Conservation (phyloP, 1,140 invertebrate species). For the Tribolium madens region DNA sequence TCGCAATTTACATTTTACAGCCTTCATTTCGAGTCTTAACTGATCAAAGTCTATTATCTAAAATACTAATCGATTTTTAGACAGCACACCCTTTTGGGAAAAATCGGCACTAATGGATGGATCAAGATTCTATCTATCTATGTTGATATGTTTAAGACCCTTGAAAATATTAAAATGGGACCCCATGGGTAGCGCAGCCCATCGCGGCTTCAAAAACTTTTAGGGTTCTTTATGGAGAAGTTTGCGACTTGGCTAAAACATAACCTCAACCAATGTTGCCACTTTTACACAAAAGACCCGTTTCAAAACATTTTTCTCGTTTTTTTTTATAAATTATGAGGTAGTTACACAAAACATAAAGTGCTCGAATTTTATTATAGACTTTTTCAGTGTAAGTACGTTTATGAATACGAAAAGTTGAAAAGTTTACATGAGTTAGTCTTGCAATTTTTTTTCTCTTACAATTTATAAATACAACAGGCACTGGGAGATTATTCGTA, state of each 20-base stretch:
- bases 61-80: background rate
- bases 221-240: no score
- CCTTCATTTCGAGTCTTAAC: slow-evolving; percentile 8
- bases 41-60: background rate
- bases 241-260: no score
- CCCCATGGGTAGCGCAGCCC: background rate
- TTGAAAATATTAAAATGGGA: background rate
- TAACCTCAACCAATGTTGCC: no score
- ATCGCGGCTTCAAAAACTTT: background rate
- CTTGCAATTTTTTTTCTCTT: background rate
- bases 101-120: slow-evolving; percentile 30
- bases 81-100: background rate
- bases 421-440: background rate
- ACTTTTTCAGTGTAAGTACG: background rate
- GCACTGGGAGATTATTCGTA: background rate
- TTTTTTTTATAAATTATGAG: no score
- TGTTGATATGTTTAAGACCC: slow-evolving; percentile 4
- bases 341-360: background rate
- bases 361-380: background rate
- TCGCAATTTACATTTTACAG: slow-evolving; percentile 10
- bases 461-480: background rate
- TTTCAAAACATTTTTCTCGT: no score
- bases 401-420: background rate
- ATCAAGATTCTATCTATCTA: background rate
- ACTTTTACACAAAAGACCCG: no score